These are phyloP conservation scores for Agelas oroides DNA, from an alignment of 37 sponge, comb jelly and placozoan species.

Conservation along the genomic window DNA sequence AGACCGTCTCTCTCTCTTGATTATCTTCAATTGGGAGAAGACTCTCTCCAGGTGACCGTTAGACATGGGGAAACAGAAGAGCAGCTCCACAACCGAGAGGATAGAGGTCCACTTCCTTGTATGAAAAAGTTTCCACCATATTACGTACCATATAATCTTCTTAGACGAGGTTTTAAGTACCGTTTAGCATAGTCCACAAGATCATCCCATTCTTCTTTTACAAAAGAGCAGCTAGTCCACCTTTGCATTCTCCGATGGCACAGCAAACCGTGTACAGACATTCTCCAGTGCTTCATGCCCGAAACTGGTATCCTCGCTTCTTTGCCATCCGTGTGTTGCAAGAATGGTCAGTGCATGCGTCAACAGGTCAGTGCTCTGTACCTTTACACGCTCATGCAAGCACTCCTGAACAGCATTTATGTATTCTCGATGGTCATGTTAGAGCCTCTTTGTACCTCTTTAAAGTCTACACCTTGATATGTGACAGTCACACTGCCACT, in stretches of 20 bases:
- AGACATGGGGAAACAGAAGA: conserved; percentile 65
- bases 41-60: conserved; percentile 69
- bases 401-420: conserved; percentile 39
- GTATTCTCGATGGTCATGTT: not conserved
- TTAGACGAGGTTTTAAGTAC: too few relatives aligned
- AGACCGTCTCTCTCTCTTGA: conserved; percentile 32
- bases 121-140: conserved; percentile 81
- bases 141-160: too few relatives aligned
- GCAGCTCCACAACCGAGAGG: conserved; percentile 57
- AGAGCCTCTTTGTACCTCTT: not conserved
- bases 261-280: conserved; percentile 22
- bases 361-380: too few relatives aligned
- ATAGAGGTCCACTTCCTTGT: conserved; percentile 59
- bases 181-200: conserved; percentile 66
- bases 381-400: conserved; percentile 47
- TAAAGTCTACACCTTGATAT: conserved; percentile 49
- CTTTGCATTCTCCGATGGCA: conserved; percentile 50
- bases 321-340: conserved; percentile 83
- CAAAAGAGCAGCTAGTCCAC: conserved; percentile 29
- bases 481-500: conserved; percentile 8
- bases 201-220: conserved; percentile 78
- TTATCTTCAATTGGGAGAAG: conserved; percentile 69
- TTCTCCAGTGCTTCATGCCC: conserved; percentile 50
- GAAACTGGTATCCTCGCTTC: conserved; percentile 31
- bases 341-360: conserved; percentile 59